A percentile compares a stretch with the other conserved stretches of the same genome.
These are phyloP conservation scores for Dolichotis patagonum DNA, from an alignment of 2,113 vertebrate species.

Conservation along the genomic window DNA sequence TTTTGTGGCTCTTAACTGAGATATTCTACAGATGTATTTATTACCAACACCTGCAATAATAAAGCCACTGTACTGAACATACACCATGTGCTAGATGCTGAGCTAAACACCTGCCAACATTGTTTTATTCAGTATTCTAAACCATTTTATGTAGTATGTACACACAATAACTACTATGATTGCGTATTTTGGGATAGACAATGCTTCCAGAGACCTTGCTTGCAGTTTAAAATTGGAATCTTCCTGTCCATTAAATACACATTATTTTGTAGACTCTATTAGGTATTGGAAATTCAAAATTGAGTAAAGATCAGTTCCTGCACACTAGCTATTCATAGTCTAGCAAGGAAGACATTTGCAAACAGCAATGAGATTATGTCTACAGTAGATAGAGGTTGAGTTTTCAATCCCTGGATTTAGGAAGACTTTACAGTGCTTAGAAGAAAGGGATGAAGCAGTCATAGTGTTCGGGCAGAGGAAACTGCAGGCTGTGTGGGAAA, in stretches of 20 bases:
- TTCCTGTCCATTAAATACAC: background rate
- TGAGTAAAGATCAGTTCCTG: background rate
- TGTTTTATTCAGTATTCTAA: background rate
- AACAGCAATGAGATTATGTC: background rate
- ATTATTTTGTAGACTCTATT: background rate
- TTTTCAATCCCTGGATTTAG: background rate
- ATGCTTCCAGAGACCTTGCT: background rate
- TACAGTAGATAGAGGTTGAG: background rate
- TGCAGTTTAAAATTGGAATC: no score
- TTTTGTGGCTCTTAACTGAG: background rate
- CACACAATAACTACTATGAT: background rate
- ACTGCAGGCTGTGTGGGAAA: background rate
- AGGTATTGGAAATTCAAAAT: background rate
- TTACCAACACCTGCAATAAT: background rate
- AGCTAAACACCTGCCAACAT: background rate
- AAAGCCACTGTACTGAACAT: background rate
- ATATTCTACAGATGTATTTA: background rate
- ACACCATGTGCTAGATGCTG: background rate
- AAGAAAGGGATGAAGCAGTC: background rate
- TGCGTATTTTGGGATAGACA: background rate
- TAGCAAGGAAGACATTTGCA: background rate
- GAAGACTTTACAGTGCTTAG: background rate
- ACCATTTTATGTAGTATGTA: background rate
- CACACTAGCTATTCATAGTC: no score
- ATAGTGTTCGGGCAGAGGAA: background rate